Evolutionary conservation across 2,113 vertebrate genomes (phyloP).

Genomic region (Sciurus niger): DNA sequence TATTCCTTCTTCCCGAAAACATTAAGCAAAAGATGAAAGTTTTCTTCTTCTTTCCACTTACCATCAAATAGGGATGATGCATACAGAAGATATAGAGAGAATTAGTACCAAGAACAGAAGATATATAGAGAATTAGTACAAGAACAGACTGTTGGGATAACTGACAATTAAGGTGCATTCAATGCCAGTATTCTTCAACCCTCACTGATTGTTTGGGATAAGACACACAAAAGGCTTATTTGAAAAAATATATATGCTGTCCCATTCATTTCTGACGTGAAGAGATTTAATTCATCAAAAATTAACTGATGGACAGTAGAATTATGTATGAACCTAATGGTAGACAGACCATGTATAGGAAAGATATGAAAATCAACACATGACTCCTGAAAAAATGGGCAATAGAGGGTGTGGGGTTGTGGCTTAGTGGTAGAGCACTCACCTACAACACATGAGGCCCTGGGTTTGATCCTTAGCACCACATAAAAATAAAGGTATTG

Average conservation of each 20-base stretch:
- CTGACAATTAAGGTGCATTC: not conserved
- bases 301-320: not conserved
- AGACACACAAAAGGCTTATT: not conserved
- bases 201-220: not conserved
- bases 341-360: not conserved
- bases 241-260: not conserved
- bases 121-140: not conserved
- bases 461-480: too few species aligned
- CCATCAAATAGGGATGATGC: not conserved
- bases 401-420: not conserved
- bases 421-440: too few species aligned
- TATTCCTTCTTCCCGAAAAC: not conserved
- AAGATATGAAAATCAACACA: not conserved
- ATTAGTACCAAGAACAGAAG: not conserved
- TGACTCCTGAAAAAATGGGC: not conserved
- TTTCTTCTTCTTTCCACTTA: not conserved
- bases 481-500: too few species aligned
- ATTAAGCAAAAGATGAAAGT: not conserved
- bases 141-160: not conserved
- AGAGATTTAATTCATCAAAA: not conserved
- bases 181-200: not conserved
- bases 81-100: not conserved
- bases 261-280: not conserved
- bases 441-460: too few species aligned
- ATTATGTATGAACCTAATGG: not conserved